phyloP scores from a whole-genome alignment of 2,888 invertebrate genomes.

The Fragum fragum region DNA sequence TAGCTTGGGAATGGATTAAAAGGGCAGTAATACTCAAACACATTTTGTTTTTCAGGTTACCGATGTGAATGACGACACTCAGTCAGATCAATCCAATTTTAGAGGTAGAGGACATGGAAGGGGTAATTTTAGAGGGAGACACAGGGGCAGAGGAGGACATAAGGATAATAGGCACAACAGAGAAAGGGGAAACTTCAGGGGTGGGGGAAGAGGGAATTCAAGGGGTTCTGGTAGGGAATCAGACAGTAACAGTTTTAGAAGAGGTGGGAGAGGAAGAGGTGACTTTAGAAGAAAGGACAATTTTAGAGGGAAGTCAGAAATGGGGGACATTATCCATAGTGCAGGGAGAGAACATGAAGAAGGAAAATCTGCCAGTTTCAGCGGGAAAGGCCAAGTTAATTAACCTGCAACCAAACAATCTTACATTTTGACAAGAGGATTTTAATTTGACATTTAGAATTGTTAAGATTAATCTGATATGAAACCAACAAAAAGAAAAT shows the following conservation, averaged over 20 bases:
- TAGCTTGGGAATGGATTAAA: too few species aligned
- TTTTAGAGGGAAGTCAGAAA: not conserved
- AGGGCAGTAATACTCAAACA: too few species aligned
- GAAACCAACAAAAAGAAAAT: too few species aligned
- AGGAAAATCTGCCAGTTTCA: slow-evolving; percentile 14
- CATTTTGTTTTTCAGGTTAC: not conserved
- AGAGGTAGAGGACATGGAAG: not conserved
- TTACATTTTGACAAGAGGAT: too few species aligned
- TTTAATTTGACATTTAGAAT: too few species aligned
- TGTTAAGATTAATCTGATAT: too few species aligned
- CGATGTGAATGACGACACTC: not conserved
- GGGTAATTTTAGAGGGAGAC: not conserved
- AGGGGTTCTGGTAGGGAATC: not conserved
- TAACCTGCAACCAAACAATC: too few species aligned
- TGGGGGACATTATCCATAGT: not conserved
- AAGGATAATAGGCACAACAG: not conserved
- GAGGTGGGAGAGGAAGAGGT: slow-evolving; percentile 1
- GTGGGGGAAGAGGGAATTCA: not conserved
- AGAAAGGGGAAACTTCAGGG: slow-evolving; percentile 15
- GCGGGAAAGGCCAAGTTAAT: too few species aligned
- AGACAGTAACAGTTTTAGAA: not conserved
- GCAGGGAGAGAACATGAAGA: slow-evolving; percentile 1
- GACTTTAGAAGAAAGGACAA: not conserved
- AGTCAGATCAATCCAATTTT: not conserved
- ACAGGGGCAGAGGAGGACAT: slow-evolving; percentile 2